A percentile compares a stretch with the other conserved stretches of the same genome.
phyloP scores from a whole-genome alignment of 2,888 invertebrate genomes.

The Yponomeuta evonymella region DNA sequence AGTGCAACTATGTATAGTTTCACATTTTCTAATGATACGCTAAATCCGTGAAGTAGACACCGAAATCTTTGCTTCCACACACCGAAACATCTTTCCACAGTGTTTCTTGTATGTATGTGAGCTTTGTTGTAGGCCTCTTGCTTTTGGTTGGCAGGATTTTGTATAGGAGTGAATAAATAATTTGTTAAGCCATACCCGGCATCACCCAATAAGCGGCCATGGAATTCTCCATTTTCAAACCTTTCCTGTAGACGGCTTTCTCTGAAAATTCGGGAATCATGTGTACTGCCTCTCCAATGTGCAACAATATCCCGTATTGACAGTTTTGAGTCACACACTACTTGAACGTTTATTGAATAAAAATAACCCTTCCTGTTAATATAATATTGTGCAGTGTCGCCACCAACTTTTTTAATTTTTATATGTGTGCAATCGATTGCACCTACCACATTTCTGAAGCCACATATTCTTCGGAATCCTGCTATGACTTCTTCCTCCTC shows the following conservation, averaged over 20 bases:
- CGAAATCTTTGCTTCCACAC: constrained; percentile 24
- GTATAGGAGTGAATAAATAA: constrained; percentile 21
- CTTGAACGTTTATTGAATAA: constrained; percentile 23
- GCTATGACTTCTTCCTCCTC: constrained; percentile 1
- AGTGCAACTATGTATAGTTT: constrained; percentile 18
- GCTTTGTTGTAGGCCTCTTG: constrained; percentile 23
- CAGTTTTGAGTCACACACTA: constrained; percentile 19
- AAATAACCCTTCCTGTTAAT: constrained; percentile 22
- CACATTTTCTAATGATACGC: constrained; percentile 11
- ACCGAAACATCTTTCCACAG: constrained; percentile 24
- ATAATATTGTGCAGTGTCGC: constrained; percentile 20
- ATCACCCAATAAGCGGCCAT: constrained; percentile 20
- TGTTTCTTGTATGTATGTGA: constrained; percentile 21
- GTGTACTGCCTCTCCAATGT: constrained; percentile 20
- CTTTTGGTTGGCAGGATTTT: not conserved
- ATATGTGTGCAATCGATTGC: constrained; percentile 24
- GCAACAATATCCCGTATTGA: constrained; percentile 20
- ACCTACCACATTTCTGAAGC: constrained; percentile 18
- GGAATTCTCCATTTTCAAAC: constrained; percentile 19
- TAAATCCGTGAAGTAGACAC: constrained; percentile 22
- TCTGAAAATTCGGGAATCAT: constrained; percentile 20
- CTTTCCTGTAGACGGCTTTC: constrained; percentile 18
- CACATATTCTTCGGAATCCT: constrained; percentile 3
- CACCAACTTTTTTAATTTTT: constrained; percentile 20
- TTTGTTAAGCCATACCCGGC: constrained; percentile 18